These are phyloP conservation scores for Anisognathus igniventris DNA, from an alignment of 2,797 vertebrate species.

Conservation along the genomic window DNA sequence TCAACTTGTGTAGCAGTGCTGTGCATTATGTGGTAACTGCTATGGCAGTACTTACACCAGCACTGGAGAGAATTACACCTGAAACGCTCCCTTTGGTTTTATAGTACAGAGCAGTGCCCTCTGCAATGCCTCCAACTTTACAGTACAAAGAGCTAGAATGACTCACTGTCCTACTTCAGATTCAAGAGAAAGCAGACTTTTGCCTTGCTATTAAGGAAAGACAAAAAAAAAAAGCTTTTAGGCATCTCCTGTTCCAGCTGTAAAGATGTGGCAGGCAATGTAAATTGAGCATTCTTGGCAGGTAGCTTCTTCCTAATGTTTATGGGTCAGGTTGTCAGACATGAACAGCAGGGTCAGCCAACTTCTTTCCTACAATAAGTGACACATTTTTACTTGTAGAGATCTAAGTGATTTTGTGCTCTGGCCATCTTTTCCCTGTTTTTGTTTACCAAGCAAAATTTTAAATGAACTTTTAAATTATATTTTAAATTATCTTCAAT, in stretches of 20 bases:
- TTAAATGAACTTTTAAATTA: neutral
- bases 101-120: neutral
- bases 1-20: neutral
- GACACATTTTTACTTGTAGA: neutral
- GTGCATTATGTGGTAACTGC: neutral
- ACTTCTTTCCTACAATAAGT: neutral
- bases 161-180: constrained; percentile 11
- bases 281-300: constrained; percentile 32
- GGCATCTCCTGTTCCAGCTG: neutral
- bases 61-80: constrained; percentile 1
- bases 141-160: neutral
- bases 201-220: neutral
- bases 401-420: neutral
- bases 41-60: neutral
- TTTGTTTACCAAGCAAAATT: neutral
- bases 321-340: constrained; percentile 31
- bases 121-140: neutral
- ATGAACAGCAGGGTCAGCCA: neutral
- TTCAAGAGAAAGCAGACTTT: neutral
- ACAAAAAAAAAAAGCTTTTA: neutral
- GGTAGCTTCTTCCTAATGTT: constrained; percentile 5
- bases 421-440: neutral
- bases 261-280: neutral
- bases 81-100: neutral
- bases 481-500: neutral